phyloP scores from a whole-genome alignment of 2,888 invertebrate species.

The Eupithecia exiguata region DNA sequence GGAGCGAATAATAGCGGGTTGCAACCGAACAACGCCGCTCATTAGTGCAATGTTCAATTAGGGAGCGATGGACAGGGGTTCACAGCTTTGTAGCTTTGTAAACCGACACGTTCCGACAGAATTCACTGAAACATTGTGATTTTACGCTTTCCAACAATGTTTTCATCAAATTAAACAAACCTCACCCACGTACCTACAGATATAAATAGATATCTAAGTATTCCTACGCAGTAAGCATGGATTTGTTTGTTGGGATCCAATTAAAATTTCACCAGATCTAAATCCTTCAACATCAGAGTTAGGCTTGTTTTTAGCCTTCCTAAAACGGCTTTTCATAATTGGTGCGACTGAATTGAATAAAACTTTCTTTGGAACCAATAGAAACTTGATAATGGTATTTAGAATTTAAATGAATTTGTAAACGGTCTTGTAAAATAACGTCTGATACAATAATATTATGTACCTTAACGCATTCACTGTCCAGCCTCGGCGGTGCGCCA shows the following conservation, averaged over 20 bases:
- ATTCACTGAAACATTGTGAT: slow-evolving; percentile 53
- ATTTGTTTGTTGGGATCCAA: slow-evolving; percentile 10
- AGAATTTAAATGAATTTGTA: background rate
- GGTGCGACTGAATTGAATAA: background rate
- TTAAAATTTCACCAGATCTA: slow-evolving; percentile 14
- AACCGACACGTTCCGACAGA: slow-evolving; percentile 45
- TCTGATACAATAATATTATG: background rate
- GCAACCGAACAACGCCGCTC: slow-evolving; percentile 79
- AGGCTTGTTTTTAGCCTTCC: slow-evolving; percentile 5
- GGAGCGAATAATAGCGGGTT: slow-evolving; percentile 77
- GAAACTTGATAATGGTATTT: background rate
- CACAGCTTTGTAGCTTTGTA: slow-evolving; percentile 56
- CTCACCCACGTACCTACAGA: background rate
- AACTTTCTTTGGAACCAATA: background rate
- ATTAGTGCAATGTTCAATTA: slow-evolving; percentile 83
- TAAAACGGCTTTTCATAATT: background rate
- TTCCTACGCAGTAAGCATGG: background rate
- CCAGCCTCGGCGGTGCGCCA: no score
- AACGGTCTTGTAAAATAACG: background rate
- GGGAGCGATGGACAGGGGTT: slow-evolving; percentile 61
- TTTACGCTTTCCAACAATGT: slow-evolving; percentile 38
- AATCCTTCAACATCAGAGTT: slow-evolving; percentile 12
- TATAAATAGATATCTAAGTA: background rate
- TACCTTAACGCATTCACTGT: no score
- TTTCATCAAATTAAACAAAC: slow-evolving; percentile 8